Base-by-base conservation (phyloP, 2,888 invertebrate genomes). In the Nyleta sp. region DNA sequence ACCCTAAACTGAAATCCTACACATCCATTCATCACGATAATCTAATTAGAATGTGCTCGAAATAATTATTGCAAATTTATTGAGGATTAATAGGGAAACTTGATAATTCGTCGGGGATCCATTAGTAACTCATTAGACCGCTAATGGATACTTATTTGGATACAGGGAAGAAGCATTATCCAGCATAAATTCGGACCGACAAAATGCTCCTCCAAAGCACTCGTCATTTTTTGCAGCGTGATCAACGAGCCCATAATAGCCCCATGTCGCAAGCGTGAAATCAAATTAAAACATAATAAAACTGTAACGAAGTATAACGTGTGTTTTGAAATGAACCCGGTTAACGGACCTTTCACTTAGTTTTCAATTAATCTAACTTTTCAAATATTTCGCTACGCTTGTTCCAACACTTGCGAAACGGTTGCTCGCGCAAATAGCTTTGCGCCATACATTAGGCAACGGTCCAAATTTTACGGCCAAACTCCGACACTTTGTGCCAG, bases 341-440 rank as follows among this genome's bases (percentile, higher is more conserved):
- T 38, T 10, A 20, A 8, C 15, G 33, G 22, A 48, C 72, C 72
- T 72, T 72, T 72, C 72, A 72, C 72, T 72, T 31, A 33, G 18
- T 72, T 71, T 71, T 38, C 72, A 72, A 72, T 72, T 72, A 64
- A 72, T 72, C 38, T 57, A 64, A 64, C 48, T 64, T 62, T 62
- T 38, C 50, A 62, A 55, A 64, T 57, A 57, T 42, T 57, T 64
- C 55, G 13, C 11, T 52, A 13, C 13, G 50, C 55, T 40, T 50
- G 46, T 52, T 70, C 17, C 24, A 42, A 60, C 24, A 52, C 50
- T 73, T 64, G 40, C 64, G 64, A 72, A 64, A 72, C 38, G 20
- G 59, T 44, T 62, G 33, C 42, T 44, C 71, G 50, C 44, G 35
- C 20, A 52, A 52, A 64, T 64, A 50, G 40, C 33, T 62, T 52